Base-by-base conservation (phyloP, 1,140 invertebrate species). In the Centruroides sculpturatus region DNA sequence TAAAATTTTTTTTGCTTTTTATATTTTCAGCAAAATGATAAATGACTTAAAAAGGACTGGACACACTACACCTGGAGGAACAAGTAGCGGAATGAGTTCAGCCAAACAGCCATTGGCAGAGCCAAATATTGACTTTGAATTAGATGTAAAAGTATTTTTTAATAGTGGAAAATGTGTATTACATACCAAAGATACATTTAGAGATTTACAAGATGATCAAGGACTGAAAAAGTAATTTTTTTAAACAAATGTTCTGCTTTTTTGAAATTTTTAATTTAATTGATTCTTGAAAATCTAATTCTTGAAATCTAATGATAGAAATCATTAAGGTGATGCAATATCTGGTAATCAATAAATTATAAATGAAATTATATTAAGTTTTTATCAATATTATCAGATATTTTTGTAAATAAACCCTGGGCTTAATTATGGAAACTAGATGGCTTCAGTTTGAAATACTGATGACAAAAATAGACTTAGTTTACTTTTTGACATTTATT, bases 131-230 rank as follows among this genome's bases (percentile, higher is more conserved):
- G 93, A 98, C 73, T 89, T 98, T 72, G 92, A 97, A 72, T 76
- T 98, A 63, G 92, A 97, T 74, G 87, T 98, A 0, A 95, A 95
- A 76, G 91, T 98, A 46, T 82, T 94, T 61, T 94, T 98, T 57
- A 95, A 95, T 71, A 92, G 90, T 68, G 94, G 93, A 1, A 94
- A 96, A 76, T 98, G 93, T 76, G 90, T 95, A 36, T 77, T 98
- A 4, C 92, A 97, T 74, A 95, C 92, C 0, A 95, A 93, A 74
- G 88, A 92, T 71, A 74, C 77, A 34, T 74, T 75, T 0, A 81
- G 78, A 62, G 86, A 90, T 50, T 87, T 90, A 56, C 41, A 41
- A 3, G 41, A 41, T 41, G 41, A 41, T 41, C 41, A 41, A 41
- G 41, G 41, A 41, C 8, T 8, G 8, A 41, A 41, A 41, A 41